Conservation (phyloP, 2,888 invertebrate genomes). For the Ditylenchus weischeri region DNA sequence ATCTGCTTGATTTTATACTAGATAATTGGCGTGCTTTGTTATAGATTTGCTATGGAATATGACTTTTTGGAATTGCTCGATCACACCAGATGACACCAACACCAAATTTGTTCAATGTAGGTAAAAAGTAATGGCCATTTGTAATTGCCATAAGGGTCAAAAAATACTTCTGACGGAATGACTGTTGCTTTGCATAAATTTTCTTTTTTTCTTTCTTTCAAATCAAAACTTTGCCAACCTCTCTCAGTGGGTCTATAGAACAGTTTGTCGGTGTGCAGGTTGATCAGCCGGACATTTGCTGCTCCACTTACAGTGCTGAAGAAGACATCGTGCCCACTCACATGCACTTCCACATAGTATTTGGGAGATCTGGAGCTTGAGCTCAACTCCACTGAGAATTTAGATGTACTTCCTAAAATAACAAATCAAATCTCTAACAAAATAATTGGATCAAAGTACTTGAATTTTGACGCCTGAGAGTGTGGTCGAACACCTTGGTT, state of each 20-base stretch:
- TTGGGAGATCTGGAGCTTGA: slow-evolving; percentile 9
- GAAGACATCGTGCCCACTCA: slow-evolving; percentile 30
- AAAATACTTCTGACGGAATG: no score
- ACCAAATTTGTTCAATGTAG: no score
- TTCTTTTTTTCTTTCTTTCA: no score
- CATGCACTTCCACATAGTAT: slow-evolving; percentile 20
- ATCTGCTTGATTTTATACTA: no score
- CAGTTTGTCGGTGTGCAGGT: slow-evolving; percentile 48
- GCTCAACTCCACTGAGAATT: slow-evolving; percentile 6
- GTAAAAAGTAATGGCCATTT: no score
- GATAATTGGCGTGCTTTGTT: no score
- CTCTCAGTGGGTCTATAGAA: slow-evolving; percentile 47
- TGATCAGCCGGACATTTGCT: slow-evolving; percentile 42
- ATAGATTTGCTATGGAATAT: no score
- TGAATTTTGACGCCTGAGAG: neutral
- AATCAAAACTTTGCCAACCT: slow-evolving; percentile 29
- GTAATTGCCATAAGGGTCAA: no score
- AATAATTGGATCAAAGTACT: no score
- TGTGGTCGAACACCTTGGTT: slow-evolving; percentile 18
- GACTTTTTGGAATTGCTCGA: no score
- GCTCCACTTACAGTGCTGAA: slow-evolving; percentile 28
- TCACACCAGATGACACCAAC: no score
- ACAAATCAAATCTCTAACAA: neutral
- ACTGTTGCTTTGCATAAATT: no score
- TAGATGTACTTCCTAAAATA: slow-evolving; percentile 12